phyloP scores from a whole-genome alignment of 2,797 vertebrate species.

The Alosa sapidissima region DNA sequence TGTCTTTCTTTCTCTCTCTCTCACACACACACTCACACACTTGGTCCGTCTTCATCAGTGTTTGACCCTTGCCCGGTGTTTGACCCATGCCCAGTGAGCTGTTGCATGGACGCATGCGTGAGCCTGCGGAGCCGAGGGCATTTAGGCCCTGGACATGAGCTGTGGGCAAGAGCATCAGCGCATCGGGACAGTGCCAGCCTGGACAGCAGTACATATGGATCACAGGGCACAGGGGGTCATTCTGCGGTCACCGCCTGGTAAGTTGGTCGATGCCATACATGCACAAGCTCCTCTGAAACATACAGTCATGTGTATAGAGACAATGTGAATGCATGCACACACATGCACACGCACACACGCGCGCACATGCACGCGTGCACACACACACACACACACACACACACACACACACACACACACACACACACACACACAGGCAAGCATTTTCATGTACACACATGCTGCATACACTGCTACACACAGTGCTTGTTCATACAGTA shows the following conservation, averaged over 20 bases:
- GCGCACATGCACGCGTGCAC: constrained; percentile 32
- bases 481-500: no score
- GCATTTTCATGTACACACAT: no score
- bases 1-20: not conserved
- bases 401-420: not conserved
- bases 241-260: constrained; percentile 74
- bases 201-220: constrained; percentile 82
- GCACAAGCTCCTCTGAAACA: not conserved
- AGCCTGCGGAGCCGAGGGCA: not conserved
- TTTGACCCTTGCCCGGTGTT: not conserved
- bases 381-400: constrained; percentile 2
- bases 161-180: constrained; percentile 44
- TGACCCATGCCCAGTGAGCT: not conserved
- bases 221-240: constrained; percentile 76
- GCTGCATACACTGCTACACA: no score
- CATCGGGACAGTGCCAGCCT: constrained; percentile 49
- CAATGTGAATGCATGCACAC: not conserved
- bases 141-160: not conserved
- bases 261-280: constrained; percentile 27
- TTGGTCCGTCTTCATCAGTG: not conserved
- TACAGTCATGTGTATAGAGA: not conserved
- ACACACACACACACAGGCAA: not conserved
- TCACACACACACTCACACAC: constrained; percentile 30
- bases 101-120: not conserved
- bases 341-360: not conserved